Conservation (phyloP, 1,140 invertebrate species). For the Neodiprion pinetum region DNA sequence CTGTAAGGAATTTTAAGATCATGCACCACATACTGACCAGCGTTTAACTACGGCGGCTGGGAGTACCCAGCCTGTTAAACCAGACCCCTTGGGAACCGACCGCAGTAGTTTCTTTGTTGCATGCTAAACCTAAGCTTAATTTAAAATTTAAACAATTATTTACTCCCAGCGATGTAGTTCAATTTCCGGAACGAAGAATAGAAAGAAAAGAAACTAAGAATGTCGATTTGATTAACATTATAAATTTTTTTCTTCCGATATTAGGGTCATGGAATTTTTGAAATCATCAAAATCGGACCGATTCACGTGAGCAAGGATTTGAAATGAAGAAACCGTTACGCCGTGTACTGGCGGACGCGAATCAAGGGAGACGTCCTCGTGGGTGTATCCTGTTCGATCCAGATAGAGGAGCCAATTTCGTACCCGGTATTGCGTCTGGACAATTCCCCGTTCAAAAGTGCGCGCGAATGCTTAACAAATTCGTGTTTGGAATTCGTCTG, state of each 20-base stretch:
- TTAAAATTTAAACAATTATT: no score
- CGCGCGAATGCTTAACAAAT: conserved; percentile 8
- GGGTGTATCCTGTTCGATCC: not conserved
- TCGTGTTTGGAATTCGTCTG: not conserved
- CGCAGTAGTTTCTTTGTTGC: no score
- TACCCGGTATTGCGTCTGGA: not conserved
- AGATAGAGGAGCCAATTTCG: not conserved
- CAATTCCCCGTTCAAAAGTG: conserved; percentile 6
- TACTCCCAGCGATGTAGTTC: no score
- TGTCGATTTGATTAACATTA: no score
- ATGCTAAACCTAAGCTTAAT: no score
- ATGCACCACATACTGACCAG: conserved; percentile 1
- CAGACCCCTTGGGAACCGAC: conserved; percentile 26
- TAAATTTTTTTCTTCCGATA: not conserved
- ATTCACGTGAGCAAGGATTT: not conserved
- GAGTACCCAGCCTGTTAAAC: conserved; percentile 47
- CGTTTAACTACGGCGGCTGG: conserved; percentile 28
- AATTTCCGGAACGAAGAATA: not conserved
- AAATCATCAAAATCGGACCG: not conserved
- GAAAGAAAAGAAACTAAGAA: conserved; percentile 9
- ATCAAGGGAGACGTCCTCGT: not conserved
- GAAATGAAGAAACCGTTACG: not conserved
- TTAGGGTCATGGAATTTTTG: not conserved
- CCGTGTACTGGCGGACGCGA: not conserved
- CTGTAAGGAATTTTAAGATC: conserved; percentile 42